Evolutionary conservation across 2,797 vertebrate genomes (phyloP), one percentile per base, ranked within the genome.

Genomic region (Varecia variegata): DNA sequence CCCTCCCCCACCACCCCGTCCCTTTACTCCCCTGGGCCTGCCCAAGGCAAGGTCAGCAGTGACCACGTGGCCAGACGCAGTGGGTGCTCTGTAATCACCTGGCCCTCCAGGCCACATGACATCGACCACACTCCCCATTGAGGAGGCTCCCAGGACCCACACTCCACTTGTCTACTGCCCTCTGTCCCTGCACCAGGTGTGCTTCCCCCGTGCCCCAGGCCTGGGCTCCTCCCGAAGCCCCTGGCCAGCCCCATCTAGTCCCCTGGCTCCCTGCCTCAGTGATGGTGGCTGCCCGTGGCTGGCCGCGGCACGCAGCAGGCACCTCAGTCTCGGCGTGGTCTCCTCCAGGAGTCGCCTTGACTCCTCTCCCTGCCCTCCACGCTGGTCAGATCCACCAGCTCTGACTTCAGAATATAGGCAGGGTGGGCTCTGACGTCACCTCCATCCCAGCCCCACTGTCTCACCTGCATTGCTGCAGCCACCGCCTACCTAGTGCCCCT

Each of bases 401-500:
- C 14, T 9, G 12, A 54, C 20, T 4, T 27, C 15, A 0, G 43
- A 17, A 27, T 0, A 5, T 3, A 56, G 50, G 30, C 18, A 1
- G 5, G 15, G 7, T 0, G 23, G 74, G 21, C 38, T 23, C 25
- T 20, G 10, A 0, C 1, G 3, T 20, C 25, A 0, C 79, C 60
- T 10, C 4, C 2, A 13, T 35, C 67, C 12, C 43, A 10, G 52
- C 25, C 14, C 60, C 7, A 0, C n/a, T 35, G 2, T 62, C 67
- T 50, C 54, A 2, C 38, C 45, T 18, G 47, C 47, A n/a, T 17
- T 23, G 2, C 27, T 0, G 5, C 9, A 1, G 32, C 56, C 8
- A 0, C 30, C 0, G 0, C 20, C 56, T 7, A 0, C 40, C 10
- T 2, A 2, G 30, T n/a, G n/a, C 17, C 11, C 14, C 52, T 47